Percentiles rank a stretch among this genome's conserved stretches.
Evolutionary conservation across 1,140 invertebrate genomes (phyloP).

Genomic region (Cotesia vestalis): DNA sequence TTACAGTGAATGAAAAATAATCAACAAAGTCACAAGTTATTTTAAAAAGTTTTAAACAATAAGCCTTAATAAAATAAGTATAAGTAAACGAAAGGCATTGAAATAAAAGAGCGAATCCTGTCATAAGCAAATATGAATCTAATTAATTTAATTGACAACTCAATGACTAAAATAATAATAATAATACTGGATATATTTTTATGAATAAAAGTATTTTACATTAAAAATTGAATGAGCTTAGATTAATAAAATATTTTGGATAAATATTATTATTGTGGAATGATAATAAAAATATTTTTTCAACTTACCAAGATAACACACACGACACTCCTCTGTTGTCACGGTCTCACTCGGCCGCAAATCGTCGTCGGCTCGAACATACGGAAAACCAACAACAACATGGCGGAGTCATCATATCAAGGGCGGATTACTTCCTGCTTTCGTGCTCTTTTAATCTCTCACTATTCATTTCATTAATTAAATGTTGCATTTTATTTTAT

Average conservation of each 20-base stretch:
- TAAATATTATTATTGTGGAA: background rate
- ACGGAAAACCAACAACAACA: slow-evolving; percentile 47
- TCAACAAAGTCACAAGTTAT: background rate
- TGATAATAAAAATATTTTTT: background rate
- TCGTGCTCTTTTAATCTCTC: background rate
- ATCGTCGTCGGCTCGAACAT: slow-evolving; percentile 24
- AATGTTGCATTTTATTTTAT: background rate
- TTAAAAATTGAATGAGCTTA: no score
- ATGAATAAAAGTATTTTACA: no score
- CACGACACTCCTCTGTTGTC: slow-evolving; percentile 14
- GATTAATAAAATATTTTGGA: background rate
- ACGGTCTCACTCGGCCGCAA: slow-evolving; percentile 1
- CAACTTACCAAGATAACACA: slow-evolving; percentile 7
- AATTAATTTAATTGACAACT: background rate
- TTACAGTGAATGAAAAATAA: background rate
- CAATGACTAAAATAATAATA: background rate
- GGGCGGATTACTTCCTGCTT: slow-evolving; percentile 50
- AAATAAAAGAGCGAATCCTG: slow-evolving; percentile 18
- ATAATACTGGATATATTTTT: no score
- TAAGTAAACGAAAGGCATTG: slow-evolving; percentile 5
- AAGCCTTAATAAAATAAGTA: background rate
- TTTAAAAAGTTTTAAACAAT: background rate
- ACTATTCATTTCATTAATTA: background rate
- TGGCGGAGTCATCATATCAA: slow-evolving; percentile 42
- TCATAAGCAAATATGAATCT: slow-evolving; percentile 7